Evolutionary conservation across 2,113 vertebrate genomes (phyloP), one percentile per base, ranked within the genome.

Genomic region (Perccottus glenii): DNA sequence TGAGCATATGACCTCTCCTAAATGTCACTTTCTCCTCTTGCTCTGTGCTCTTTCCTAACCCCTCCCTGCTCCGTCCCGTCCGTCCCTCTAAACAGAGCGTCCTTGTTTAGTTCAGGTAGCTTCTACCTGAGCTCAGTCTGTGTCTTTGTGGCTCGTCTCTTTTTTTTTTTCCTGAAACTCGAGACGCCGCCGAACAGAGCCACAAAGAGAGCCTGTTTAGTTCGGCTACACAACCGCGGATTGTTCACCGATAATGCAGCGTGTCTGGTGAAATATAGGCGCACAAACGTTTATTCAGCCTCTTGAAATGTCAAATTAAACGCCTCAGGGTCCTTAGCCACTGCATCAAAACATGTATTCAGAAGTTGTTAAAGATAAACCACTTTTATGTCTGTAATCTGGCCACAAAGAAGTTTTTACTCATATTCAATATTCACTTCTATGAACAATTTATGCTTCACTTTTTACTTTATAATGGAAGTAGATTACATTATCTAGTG

Each of bases 61-160:
- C 7, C 3, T 27, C 6, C 11, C 49, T 32, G 19, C 5, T 10
- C 4, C 49, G 3, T 19, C 14, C 27, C 10, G 11, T 36, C 5
- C 11, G 3, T 6, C 36, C 33, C n/a, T 1, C 0, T n/a, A 55
- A 32, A 55, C 11, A 55, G 7, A 2, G 4, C 11, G 12, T 8
- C 1, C 11, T 55, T 55, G 52, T 55, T 35, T 27, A 5, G 51
- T 5, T 40, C 38, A 5, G 38, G 38, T 40, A 5, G 5, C 14
- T 33, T 9, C 12, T 36, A 55, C 52, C 52, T 55, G 52, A 36
- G 52, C 52, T 55, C 52, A 15, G 19, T 27, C 52, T 55, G 35
- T 55, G 52, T 55, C 32, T 36, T 32, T 8, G 38, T 12, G 49
- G 16, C 19, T 27, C 19, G 19, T 27, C 19, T 27, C 19, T 27